Conservation (phyloP, 2,797 vertebrate species). For the Mus caroli region DNA sequence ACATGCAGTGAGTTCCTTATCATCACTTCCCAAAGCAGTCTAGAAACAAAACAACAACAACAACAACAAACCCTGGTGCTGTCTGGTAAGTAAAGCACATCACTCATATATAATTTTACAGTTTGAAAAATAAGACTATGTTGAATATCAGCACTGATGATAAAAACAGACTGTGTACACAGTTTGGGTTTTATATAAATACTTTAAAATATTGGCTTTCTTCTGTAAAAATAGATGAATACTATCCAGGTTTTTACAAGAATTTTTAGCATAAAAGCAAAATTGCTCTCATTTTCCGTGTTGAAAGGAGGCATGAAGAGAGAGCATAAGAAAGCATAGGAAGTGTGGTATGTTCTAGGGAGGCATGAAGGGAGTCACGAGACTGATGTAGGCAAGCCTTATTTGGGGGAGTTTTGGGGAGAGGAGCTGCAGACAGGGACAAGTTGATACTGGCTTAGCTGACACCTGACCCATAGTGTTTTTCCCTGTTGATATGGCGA, state of each 20-base stretch:
- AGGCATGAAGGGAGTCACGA: background rate
- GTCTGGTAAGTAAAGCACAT: conserved; percentile 88
- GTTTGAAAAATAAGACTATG: conserved; percentile 83
- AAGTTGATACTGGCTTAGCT: conserved; percentile 29
- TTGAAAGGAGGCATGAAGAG: conserved; percentile 71
- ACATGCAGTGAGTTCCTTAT: conserved; percentile 82
- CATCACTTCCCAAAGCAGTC: conserved; percentile 82
- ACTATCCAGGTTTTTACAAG: conserved; percentile 80
- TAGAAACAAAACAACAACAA: conserved; percentile 83
- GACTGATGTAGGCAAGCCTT: background rate
- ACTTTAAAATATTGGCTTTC: conserved; percentile 84
- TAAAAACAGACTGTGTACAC: conserved; percentile 83
- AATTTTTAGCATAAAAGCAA: conserved; percentile 82
- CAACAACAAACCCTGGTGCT: conserved; percentile 78
- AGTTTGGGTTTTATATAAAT: conserved; percentile 82
- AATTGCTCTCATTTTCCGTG: conserved; percentile 74
- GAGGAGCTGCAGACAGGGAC: background rate
- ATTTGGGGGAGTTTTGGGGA: background rate
- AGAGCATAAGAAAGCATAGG: conserved; percentile 52
- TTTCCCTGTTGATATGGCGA: background rate
- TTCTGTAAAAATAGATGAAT: conserved; percentile 82
- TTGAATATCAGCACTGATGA: conserved; percentile 79
- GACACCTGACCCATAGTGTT: background rate
- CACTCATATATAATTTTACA: conserved; percentile 85
- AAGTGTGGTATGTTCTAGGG: background rate